These are phyloP conservation scores for Scrobipalpa costella DNA, from an alignment of 2,888 invertebrate genomes.

Conservation along the genomic window DNA sequence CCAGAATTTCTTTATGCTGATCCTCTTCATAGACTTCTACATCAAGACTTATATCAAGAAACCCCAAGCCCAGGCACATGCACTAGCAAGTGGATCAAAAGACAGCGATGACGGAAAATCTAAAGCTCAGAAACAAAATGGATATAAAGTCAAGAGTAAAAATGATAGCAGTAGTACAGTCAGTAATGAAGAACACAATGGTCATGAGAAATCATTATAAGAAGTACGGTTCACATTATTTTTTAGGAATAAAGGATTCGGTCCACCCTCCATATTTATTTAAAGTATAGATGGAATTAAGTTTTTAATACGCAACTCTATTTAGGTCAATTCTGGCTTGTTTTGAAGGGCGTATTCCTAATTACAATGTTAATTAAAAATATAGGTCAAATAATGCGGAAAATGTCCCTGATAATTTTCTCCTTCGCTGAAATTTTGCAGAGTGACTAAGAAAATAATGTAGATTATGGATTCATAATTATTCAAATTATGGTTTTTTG, in stretches of 20 bases:
- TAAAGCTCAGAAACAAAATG: slow-evolving; percentile 8
- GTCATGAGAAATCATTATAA: slow-evolving; percentile 16
- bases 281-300: too few species aligned
- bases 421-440: too few species aligned
- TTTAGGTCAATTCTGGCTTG: too few species aligned
- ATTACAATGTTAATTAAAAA: too few species aligned
- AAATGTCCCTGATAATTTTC: too few species aligned
- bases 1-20: slow-evolving; percentile 84
- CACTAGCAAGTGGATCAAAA: neutral
- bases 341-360: too few species aligned
- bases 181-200: slow-evolving; percentile 2
- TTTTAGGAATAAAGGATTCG: neutral
- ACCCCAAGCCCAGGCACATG: slow-evolving; percentile 36
- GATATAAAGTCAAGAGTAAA: neutral
- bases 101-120: slow-evolving; percentile 16
- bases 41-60: slow-evolving; percentile 80
- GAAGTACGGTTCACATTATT: neutral
- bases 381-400: too few species aligned
- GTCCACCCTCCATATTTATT: neutral
- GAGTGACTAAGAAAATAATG: too few species aligned
- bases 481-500: too few species aligned
- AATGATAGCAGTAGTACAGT: neutral
- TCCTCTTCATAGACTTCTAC: slow-evolving; percentile 85
- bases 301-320: too few species aligned
- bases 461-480: too few species aligned